Evolutionary conservation across 2,888 invertebrate genomes (phyloP).

Genomic region (Prionchulus punctatus): DNA sequence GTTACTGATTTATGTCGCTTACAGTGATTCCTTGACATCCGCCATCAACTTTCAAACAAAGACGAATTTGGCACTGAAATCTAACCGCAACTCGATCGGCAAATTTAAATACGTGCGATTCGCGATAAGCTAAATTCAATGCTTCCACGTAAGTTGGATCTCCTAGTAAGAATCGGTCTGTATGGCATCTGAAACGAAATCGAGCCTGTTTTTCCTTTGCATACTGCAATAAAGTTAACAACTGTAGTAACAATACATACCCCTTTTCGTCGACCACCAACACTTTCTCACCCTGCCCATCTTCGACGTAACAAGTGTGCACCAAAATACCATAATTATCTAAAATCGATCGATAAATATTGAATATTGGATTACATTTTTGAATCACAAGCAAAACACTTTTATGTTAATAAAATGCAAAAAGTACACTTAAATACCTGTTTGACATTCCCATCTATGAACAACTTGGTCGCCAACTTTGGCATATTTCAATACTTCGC

Average conservation of each 20-base stretch:
- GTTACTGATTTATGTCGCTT: background rate
- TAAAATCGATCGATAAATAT: conserved; percentile 12
- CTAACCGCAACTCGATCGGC: conserved; percentile 29
- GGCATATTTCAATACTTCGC: conserved; percentile 26
- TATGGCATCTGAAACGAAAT: conserved; percentile 24
- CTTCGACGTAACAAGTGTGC: conserved; percentile 30
- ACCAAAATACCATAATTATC: conserved; percentile 29
- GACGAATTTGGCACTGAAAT: conserved; percentile 28
- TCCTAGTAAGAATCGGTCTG: conserved; percentile 26
- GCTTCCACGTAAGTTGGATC: conserved; percentile 30
- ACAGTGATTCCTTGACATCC: conserved; percentile 29
- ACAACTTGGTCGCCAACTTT: conserved; percentile 28
- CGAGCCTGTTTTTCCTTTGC: background rate
- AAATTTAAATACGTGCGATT: conserved; percentile 31
- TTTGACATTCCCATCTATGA: conserved; percentile 30
- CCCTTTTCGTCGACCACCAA: conserved; percentile 27
- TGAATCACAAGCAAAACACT: background rate
- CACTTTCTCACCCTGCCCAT: conserved; percentile 28
- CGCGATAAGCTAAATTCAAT: conserved; percentile 31
- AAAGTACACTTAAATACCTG: conserved; percentile 14
- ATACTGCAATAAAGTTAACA: background rate
- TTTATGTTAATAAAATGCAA: background rate
- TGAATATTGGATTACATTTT: background rate
- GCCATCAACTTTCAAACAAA: conserved; percentile 27
- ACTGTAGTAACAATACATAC: conserved; percentile 7